phyloP scores from a whole-genome alignment of 2,113 vertebrate species.

The Pavo muticus region DNA sequence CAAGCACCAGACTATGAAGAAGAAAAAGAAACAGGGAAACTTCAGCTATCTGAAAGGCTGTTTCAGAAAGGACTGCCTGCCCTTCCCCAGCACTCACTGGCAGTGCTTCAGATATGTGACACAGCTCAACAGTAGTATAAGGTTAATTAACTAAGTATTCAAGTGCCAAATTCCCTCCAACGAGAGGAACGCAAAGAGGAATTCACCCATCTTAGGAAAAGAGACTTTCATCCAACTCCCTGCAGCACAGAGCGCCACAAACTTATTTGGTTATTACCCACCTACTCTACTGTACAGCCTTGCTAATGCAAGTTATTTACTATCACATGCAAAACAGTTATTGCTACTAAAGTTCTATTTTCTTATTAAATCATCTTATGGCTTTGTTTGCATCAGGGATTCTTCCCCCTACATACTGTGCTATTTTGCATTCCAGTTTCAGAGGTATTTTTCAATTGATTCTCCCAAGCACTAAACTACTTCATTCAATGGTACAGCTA shows the following conservation, averaged over 20 bases:
- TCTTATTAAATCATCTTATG: conserved; percentile 88
- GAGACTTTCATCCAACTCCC: conserved; percentile 50
- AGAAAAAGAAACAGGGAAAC: not conserved
- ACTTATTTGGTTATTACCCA: conserved; percentile 77
- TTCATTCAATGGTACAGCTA: conserved; percentile 70
- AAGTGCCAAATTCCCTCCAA: conserved; percentile 67
- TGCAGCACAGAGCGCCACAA: conserved; percentile 74
- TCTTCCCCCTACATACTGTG: conserved; percentile 82
- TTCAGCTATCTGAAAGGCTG: not conserved
- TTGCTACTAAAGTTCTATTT: conserved; percentile 93
- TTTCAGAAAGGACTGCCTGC: conserved; percentile 31
- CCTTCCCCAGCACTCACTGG: not conserved
- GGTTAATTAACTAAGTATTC: conserved; percentile 14
- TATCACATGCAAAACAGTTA: conserved; percentile 93
- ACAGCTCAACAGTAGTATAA: not conserved
- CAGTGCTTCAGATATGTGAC: not conserved
- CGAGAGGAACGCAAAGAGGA: conserved; percentile 37
- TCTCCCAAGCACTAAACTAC: conserved; percentile 75
- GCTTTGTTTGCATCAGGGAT: conserved; percentile 87
- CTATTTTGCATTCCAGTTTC: conserved; percentile 87
- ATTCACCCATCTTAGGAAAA: conserved; percentile 50
- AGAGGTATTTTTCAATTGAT: conserved; percentile 87
- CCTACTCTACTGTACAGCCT: conserved; percentile 76
- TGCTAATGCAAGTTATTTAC: conserved; percentile 77
- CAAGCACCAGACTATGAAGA: not conserved